Evolutionary conservation across 2,113 vertebrate genomes (phyloP), one percentile per base, ranked within the genome.

Genomic region (Hippoglossus stenolepis): DNA sequence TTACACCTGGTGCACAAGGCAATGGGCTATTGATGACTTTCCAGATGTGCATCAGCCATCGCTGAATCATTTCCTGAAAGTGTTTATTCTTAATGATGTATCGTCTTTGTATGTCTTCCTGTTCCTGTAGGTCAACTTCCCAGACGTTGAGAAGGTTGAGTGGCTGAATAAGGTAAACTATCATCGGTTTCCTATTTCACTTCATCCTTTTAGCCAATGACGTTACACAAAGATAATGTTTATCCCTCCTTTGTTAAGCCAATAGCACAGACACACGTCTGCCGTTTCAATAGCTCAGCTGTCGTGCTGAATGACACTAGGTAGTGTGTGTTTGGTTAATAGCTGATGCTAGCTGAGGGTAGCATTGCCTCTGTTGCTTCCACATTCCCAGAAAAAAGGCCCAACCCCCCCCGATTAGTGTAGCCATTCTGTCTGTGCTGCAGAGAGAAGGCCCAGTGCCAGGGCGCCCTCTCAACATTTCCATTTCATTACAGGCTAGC

Each of bases 161-260:
- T 98, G 97, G 97, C 92, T 98, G 24, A 98, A 98, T 85, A 98
- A 98, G 96, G 97, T 98, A 88, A 82, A 71, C 47, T 3, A 58
- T 66, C 12, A 90, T 0, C 18, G 13, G 3, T 59, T 49, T 82
- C 8, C 43, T 45, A 6, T 51, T 73, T 56, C 5, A 0, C 40
- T 13, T 13, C 31, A 31, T 31, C 40, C 11, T 40, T 24, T 62
- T 18, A 21, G 17, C 20, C 11, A n/a, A 11, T 61, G 11, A 35
- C 40, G 15, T 59, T 12, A 40, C 20, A 69, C 57, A 73, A 11
- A 63, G 38, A 28, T 4, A 1, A 0, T 10, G 63, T 59, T 17
- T 28, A 26, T 66, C 58, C 8, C 26, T 74, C 38, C 31, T 24
- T 67, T 62, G 13, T 56, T 45, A 73, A 70, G 59, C 73, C 17